Evolutionary conservation across 2,888 invertebrate genomes (phyloP).

Genomic region (Amblyjoppa fuscipennis): DNA sequence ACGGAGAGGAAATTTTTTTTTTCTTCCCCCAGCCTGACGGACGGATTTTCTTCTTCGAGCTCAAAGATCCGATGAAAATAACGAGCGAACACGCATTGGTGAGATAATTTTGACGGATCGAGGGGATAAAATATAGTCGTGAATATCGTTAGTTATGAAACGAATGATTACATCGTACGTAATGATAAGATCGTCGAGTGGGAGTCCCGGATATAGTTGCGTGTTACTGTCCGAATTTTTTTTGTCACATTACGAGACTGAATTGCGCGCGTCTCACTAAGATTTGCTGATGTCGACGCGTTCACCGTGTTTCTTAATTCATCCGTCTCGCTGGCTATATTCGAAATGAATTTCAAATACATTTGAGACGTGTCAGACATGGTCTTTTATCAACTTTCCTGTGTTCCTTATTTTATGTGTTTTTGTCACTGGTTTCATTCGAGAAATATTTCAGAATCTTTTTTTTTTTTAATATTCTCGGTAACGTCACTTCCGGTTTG

Average conservation of each 20-base stretch:
- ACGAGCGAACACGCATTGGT: neutral
- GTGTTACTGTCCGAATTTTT: neutral
- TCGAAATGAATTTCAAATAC: too few species aligned
- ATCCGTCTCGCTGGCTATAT: too few species aligned
- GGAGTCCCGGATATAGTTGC: neutral
- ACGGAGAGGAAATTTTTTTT: neutral
- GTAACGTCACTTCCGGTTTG: too few species aligned
- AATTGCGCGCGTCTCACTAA: too few species aligned
- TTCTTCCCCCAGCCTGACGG: neutral
- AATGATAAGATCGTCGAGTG: neutral
- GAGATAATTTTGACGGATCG: neutral
- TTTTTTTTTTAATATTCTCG: too few species aligned
- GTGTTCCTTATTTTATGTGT: too few species aligned
- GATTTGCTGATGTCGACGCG: too few species aligned
- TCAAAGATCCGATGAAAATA: neutral
- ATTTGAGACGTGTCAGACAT: too few species aligned
- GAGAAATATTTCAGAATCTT: too few species aligned
- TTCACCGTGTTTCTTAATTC: too few species aligned
- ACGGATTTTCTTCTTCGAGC: neutral
- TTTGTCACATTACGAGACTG: neutral
- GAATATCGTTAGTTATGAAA: slow-evolving; percentile 1
- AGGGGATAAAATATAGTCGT: neutral
- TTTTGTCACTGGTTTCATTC: too few species aligned
- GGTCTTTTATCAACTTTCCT: too few species aligned
- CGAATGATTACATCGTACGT: neutral